Evolutionary conservation across 2,888 invertebrate species (phyloP), one percentile per base, ranked within the genome.

Genomic region (Agrilus mali): DNA sequence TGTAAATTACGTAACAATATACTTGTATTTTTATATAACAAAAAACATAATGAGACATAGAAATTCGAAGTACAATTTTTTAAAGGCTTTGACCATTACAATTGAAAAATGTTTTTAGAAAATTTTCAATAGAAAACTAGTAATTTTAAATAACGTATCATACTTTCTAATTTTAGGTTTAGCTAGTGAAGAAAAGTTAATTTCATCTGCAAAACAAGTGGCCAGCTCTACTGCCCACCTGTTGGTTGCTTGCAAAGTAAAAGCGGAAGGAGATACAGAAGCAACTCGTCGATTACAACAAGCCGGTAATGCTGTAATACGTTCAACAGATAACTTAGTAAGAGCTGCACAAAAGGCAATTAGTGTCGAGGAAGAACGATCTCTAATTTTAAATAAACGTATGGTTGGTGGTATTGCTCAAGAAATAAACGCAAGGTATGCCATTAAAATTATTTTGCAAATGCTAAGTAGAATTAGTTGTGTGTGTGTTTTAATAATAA

Each of bases 391-490:
- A 46, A 92, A 94, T 66, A 76, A 86, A 22, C 74, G 88, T 40
- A 93, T 94, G 88, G 97, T 98, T 15, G 93, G 93, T 38, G 94
- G 94, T 16, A 93, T 96, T 62, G 93, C 94, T 7, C 95, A 96
- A 70, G 95, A 93, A 71, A 89, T 93, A 49, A 83, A 92, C 57
- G 92, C 92, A 10, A 76, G 86, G 73, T 77, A 60, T 38, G 16
- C 10, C 13, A 7, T 6, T 31, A 20, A 12, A 2, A 35, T 35
- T 12, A 3, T 8, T 35, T 35, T 35, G 4, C 6, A 16, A 8
- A 7, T 6, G 7, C 16, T 17, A 16, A 35, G 12, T 35, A 14
- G 6, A n/a, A 6, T 34, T 34, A 6, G 34, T 34, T 4, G 1
- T 33, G 4, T 17, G 17, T 17, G 2, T 2, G 20, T 20, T 20